Conservation (phyloP, 2,888 invertebrate species). For the Proisotoma minuta region DNA sequence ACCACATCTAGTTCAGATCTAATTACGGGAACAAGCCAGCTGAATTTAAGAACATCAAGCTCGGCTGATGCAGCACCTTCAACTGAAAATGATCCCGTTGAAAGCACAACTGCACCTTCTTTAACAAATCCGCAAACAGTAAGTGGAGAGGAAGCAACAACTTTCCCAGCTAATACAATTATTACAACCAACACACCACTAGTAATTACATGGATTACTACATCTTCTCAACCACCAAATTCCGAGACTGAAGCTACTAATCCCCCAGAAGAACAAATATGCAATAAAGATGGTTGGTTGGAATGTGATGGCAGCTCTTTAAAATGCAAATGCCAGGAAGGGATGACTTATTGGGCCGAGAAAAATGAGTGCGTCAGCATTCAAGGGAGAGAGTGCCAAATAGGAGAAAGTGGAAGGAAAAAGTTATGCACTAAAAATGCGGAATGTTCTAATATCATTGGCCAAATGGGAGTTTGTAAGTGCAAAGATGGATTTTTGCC, state of each 20-base stretch:
- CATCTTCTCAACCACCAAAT: too few species aligned
- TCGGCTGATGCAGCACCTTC: too few species aligned
- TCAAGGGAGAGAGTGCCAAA: slow-evolving; percentile 17
- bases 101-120: too few species aligned
- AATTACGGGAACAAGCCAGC: too few species aligned
- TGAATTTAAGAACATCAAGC: too few species aligned
- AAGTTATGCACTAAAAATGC: slow-evolving; percentile 21
- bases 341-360: slow-evolving; percentile 5
- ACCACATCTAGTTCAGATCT: neutral
- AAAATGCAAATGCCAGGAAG: slow-evolving; percentile 19
- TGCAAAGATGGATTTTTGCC: slow-evolving; percentile 17
- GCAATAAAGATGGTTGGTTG: slow-evolving; percentile 11
- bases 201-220: too few species aligned
- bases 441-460: slow-evolving; percentile 9
- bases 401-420: neutral
- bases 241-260: neutral
- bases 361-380: slow-evolving; percentile 14
- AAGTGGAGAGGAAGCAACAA: too few species aligned
- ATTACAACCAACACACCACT: too few species aligned
- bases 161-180: too few species aligned
- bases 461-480: slow-evolving; percentile 7
- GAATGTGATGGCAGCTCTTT: slow-evolving; percentile 8
- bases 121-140: too few species aligned
- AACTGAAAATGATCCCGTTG: too few species aligned
- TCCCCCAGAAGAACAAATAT: neutral